These are phyloP conservation scores for Ectropis crepuscularia DNA, from an alignment of 2,888 invertebrate genomes.

Conservation along the genomic window DNA sequence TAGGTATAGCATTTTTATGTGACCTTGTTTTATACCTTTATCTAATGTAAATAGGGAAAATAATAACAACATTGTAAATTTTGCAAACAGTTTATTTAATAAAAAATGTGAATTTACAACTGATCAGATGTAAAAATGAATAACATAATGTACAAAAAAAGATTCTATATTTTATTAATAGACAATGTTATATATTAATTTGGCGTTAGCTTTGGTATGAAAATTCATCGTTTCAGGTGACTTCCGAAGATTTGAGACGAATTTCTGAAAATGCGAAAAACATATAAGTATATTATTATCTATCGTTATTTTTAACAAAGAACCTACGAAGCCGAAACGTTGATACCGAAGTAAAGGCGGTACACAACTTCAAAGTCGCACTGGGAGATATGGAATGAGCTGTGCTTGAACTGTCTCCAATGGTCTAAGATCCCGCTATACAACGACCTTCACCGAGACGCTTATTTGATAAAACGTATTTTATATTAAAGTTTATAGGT, in stretches of 20 bases:
- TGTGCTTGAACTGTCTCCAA: no score
- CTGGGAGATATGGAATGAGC: no score
- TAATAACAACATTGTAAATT: slow-evolving; percentile 35
- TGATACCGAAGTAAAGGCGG: no score
- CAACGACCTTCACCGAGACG: no score
- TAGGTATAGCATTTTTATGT: no score
- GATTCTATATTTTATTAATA: slow-evolving; percentile 33
- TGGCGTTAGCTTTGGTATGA: slow-evolving; percentile 37
- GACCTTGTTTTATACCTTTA: no score
- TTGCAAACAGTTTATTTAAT: slow-evolving; percentile 47
- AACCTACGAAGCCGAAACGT: no score
- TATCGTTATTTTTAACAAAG: not conserved
- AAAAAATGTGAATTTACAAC: slow-evolving; percentile 49
- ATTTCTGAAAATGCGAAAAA: slow-evolving; percentile 31
- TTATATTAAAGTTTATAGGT: no score
- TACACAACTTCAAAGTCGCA: no score
- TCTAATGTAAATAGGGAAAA: slow-evolving; percentile 4
- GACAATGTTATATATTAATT: slow-evolving; percentile 21
- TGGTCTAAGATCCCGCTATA: no score
- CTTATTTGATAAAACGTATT: no score
- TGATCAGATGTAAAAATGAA: slow-evolving; percentile 40
- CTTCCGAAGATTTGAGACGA: slow-evolving; percentile 2
- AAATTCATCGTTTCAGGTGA: slow-evolving; percentile 27
- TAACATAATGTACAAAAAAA: slow-evolving; percentile 41
- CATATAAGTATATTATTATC: not conserved